Evolutionary conservation across 2,888 invertebrate species (phyloP).

Genomic region (Phasia obesa): DNA sequence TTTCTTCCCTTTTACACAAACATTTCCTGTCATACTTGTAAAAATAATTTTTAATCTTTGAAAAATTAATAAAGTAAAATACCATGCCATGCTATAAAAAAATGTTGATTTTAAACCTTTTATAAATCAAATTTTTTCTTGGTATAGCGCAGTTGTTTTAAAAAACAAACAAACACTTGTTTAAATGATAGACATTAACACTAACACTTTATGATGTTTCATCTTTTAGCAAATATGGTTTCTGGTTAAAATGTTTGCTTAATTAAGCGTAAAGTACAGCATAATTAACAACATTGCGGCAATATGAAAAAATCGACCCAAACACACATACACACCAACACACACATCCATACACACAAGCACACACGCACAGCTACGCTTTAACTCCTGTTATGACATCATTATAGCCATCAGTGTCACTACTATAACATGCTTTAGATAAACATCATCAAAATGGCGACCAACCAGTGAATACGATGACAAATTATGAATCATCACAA

Average conservation of each 20-base stretch:
- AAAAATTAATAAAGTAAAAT: too few species aligned
- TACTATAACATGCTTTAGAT: constrained; percentile 27
- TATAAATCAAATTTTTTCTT: too few species aligned
- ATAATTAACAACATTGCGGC: constrained; percentile 53
- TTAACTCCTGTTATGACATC: constrained; percentile 2
- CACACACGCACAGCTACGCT: neutral
- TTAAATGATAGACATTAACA: neutral
- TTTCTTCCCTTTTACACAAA: too few species aligned
- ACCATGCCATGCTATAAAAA: too few species aligned
- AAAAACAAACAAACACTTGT: neutral
- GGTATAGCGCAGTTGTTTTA: neutral
- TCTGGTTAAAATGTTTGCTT: constrained; percentile 59
- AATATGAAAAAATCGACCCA: neutral
- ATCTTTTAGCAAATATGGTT: constrained; percentile 39
- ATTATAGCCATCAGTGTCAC: neutral
- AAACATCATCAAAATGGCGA: constrained; percentile 40
- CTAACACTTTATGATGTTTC: constrained; percentile 52
- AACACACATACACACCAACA: too few species aligned
- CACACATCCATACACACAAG: too few species aligned
- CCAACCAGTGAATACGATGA: neutral
- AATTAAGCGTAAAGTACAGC: constrained; percentile 65
- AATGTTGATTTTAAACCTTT: too few species aligned
- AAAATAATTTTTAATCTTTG: too few species aligned
- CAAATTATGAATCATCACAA: constrained; percentile 24
- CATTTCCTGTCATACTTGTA: too few species aligned